Conservation (phyloP, 1,140 invertebrate genomes). For the Calycopis cecrops region DNA sequence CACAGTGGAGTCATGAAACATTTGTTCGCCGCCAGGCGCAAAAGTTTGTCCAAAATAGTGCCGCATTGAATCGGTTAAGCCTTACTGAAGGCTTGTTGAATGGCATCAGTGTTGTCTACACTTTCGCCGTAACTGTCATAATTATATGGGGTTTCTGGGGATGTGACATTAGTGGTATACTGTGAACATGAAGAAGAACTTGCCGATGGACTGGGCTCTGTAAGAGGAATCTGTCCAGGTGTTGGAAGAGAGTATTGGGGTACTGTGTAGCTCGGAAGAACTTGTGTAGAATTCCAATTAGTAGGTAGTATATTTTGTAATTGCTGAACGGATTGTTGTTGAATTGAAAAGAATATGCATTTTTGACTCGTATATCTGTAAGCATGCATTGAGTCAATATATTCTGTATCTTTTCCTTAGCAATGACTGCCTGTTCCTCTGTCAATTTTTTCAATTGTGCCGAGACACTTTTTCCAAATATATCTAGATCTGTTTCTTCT, state of each 20-base stretch:
- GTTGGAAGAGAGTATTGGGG: constrained; percentile 3
- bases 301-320: background rate
- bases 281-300: constrained; percentile 7
- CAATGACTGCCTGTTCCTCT: constrained; percentile 14
- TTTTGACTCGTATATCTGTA: constrained; percentile 10
- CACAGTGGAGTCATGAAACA: background rate
- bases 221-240: too few relatives aligned
- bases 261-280: constrained; percentile 7
- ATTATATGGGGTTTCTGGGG: constrained; percentile 10
- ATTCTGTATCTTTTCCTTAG: constrained; percentile 8
- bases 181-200: too few relatives aligned
- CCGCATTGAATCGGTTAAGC: constrained; percentile 4
- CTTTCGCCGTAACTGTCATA: constrained; percentile 7
- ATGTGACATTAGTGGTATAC: background rate
- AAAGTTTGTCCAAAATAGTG: constrained; percentile 2
- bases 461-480: constrained; percentile 2
- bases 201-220: too few relatives aligned
- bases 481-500: constrained; percentile 2
- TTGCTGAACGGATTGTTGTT: constrained; percentile 7
- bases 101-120: too few relatives aligned
- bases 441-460: constrained; percentile 12
- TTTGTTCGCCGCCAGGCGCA: constrained; percentile 1
- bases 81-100: too few relatives aligned
- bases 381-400: constrained; percentile 11
- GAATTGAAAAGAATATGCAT: constrained; percentile 10